Evolutionary conservation across 2,797 vertebrate species (phyloP), one percentile per base, ranked within the genome.

Genomic region (Pseudochirops corinnae): DNA sequence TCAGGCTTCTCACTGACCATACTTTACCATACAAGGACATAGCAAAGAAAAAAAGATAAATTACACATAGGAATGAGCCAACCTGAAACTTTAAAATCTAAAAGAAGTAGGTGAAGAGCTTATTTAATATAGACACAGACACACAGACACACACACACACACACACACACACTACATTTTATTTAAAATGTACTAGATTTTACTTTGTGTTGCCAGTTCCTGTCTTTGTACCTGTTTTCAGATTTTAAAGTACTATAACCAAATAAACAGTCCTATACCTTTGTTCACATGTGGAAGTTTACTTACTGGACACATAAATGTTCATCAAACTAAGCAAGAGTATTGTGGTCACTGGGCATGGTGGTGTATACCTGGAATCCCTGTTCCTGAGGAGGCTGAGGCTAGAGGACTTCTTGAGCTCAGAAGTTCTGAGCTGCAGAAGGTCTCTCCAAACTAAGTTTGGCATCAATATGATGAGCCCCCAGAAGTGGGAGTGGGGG

Each of bases 1-100:
- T 0, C 94, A 29, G 29, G 92, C 74, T 95, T 96, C 95, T 95
- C 60, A 95, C 56, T 13, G 11, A 93, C 93, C 82, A 82, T 97
- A 96, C 90, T 96, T 3, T 96, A 93, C 93, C 82, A 82, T 10
- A 87, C 94, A 93, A 96, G 94, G 93, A 92, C 93, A 95, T 39
- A 94, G 31, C 39, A 56, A 26, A 0, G 33, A 56, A 82, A 0
- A 24, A 56, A 74, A 26, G 92, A 57, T 55, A 58, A 18, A 91
- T 92, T 94, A 92, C 52, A 46, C 21, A 93, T 3, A 90, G 16
- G 74, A 87, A 94, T 56, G 13, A 55, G 39, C 90, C 90, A 95
- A 92, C 5, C 33, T 94, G 82, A 96, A 94, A 95, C 91, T 95
- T 92, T 39, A 39, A 74, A 62, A 93, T 16, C 52, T 92, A 57